Base-by-base conservation (phyloP, 92 coral and sea anemone genomes). In the Diadumene lineata region DNA sequence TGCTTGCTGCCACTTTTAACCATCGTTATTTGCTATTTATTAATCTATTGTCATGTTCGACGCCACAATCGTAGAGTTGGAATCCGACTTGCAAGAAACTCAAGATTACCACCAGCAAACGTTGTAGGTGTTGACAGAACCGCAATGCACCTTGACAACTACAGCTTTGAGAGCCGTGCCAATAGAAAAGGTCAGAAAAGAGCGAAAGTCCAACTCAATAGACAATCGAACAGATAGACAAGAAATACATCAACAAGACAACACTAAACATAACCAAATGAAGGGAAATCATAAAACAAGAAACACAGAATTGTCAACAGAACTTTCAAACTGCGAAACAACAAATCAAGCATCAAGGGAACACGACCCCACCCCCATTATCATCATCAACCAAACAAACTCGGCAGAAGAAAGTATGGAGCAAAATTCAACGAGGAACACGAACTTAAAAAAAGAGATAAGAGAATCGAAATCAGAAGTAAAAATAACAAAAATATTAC, bases 41-140 rank as follows among this genome's bases (percentile, higher is more conserved):
- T 66, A 25, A 34, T 66, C 33, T 66, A 66, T 38, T 43, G 51
- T 18, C 31, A 11, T 22, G 56, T 66, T 22, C 53, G 56, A 16
- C 48, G 55, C 2, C 30, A 66, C 17, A 66, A 66, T 34, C 51
- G 55, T 33, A 66, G 56, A 66, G 23, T 66, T 10, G 65, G 65
- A 6, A 22, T 8, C 7, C 65, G 65, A 60, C 23, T 60, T 22
- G 32, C 65, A 26, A 3, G 26, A 60, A 60, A 18, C 26, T 60
- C 65, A 26, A 60, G 29, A 26, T 26, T n/a, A 44, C 9, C 17
- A 17, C 31, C 31, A 60, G 26, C 23, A 11, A 22, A 60, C 31
- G 7, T 22, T 60, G 26, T 2, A 56, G 22, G 24, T 10, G 22
- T 10, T 6, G 24, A 56, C 11, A 21, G 32, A 23, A 53, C n/a